Evolutionary conservation across 2,113 vertebrate species (phyloP).

Genomic region (Chrysochloris asiatica): DNA sequence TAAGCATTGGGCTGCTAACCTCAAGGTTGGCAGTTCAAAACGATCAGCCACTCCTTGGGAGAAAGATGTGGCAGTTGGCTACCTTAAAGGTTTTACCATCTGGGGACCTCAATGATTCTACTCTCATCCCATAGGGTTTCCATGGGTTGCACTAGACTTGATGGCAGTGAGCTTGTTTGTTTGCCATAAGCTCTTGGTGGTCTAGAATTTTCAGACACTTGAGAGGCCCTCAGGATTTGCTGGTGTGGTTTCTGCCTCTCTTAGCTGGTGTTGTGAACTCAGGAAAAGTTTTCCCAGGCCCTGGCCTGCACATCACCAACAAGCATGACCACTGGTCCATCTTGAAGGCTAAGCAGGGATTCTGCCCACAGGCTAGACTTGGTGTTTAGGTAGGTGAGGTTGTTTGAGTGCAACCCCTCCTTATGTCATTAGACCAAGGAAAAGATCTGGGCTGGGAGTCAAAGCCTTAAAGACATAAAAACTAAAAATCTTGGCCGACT

Average conservation of each 20-base stretch:
- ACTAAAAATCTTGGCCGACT: background rate
- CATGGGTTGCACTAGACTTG: background rate
- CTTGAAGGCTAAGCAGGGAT: background rate
- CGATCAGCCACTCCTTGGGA: too few relatives aligned
- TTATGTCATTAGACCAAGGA: background rate
- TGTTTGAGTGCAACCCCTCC: background rate
- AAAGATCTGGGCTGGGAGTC: constrained; percentile 1
- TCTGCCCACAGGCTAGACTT: background rate
- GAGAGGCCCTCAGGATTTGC: too few relatives aligned
- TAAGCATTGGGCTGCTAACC: too few relatives aligned
- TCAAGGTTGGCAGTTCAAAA: too few relatives aligned
- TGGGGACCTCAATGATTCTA: too few relatives aligned
- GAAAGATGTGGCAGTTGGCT: too few relatives aligned
- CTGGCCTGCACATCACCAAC: accelerated
- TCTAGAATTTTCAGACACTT: too few relatives aligned
- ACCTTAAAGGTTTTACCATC: too few relatives aligned
- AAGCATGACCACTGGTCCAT: background rate
- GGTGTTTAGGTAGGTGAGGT: background rate
- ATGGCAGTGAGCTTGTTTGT: too few relatives aligned
- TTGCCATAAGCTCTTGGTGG: too few relatives aligned
- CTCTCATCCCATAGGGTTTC: too few relatives aligned
- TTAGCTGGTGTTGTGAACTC: background rate
- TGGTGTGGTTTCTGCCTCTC: background rate
- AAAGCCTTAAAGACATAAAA: constrained; percentile 31
- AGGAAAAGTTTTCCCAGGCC: background rate